phyloP scores from a whole-genome alignment of 1,140 invertebrate genomes.

The Antheraea mylitta region DNA sequence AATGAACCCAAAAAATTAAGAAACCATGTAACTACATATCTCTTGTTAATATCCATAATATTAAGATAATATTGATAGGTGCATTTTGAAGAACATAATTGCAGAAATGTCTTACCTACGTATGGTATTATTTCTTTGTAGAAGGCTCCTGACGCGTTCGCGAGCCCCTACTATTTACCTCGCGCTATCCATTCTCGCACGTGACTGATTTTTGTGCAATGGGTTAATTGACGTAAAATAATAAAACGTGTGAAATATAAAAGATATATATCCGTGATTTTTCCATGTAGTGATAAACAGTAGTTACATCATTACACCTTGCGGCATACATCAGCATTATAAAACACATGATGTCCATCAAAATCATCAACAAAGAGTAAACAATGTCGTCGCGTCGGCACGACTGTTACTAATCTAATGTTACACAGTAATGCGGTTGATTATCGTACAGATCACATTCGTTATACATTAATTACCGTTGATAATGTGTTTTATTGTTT shows the following conservation, averaged over 20 bases:
- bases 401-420: conserved; percentile 25
- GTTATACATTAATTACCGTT: no score
- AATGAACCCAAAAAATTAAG: no score
- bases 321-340: neutral
- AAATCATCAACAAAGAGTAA: conserved; percentile 2
- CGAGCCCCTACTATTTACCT: no score
- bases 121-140: no score
- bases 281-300: neutral
- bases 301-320: neutral
- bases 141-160: no score
- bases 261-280: neutral
- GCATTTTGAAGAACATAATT: no score
- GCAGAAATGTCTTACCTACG: no score
- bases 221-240: neutral
- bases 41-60: no score
- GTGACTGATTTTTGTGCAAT: conserved; percentile 14
- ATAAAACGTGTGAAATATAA: neutral
- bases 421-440: conserved; percentile 9
- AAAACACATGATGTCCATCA: conserved; percentile 39
- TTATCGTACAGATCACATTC: conserved; percentile 15
- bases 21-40: no score
- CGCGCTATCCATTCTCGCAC: conserved; percentile 11
- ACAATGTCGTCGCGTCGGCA: conserved; percentile 12
- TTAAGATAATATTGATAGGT: no score
- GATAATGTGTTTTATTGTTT: conserved; percentile 21